phyloP scores from a whole-genome alignment of 2,797 vertebrate species.

The Trachops cirrhosus region DNA sequence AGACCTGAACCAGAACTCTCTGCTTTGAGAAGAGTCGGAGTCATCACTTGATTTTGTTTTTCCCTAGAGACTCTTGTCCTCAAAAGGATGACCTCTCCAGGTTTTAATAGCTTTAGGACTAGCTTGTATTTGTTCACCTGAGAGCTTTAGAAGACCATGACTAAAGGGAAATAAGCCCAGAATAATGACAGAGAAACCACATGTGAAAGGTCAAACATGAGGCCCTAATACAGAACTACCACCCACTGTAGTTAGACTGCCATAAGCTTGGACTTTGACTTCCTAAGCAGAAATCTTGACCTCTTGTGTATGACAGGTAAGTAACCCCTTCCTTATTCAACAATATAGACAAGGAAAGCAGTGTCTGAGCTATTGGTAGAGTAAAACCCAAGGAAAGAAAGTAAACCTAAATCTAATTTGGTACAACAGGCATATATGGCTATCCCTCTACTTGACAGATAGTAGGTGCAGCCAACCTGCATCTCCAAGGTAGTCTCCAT shows the following conservation, averaged over 20 bases:
- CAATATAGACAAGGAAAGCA: neutral
- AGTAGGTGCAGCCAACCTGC: neutral
- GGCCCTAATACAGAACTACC: neutral
- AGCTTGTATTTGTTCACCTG: neutral
- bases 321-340: neutral
- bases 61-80: neutral
- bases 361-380: neutral
- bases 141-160: neutral
- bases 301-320: neutral
- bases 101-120: neutral
- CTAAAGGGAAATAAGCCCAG: neutral
- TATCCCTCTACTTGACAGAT: neutral
- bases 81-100: neutral
- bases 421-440: neutral
- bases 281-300: neutral
- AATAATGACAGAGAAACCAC: neutral
- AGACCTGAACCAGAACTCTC: neutral
- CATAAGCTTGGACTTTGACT: neutral
- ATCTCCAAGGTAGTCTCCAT: neutral
- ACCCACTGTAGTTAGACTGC: neutral
- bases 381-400: neutral
- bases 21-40: neutral
- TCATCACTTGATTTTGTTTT: neutral
- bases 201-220: too few species aligned
- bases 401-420: neutral